These are phyloP conservation scores for Takifugu rubripes DNA, from an alignment of 2,797 vertebrate genomes.

Conservation along the genomic window DNA sequence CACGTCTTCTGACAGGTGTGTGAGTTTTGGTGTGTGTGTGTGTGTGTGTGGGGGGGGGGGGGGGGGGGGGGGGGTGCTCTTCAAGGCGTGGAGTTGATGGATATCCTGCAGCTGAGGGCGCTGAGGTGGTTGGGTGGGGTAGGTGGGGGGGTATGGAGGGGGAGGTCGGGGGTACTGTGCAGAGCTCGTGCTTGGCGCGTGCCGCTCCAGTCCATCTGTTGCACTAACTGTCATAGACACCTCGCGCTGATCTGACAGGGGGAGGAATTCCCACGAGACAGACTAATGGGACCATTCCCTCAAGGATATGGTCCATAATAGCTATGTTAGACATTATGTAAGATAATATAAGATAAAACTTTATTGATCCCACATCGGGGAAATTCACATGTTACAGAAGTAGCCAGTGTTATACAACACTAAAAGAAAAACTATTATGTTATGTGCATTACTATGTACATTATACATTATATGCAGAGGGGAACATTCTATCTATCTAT, in stretches of 20 bases:
- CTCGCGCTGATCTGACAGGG: slow-evolving; percentile 36
- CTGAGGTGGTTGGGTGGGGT: neutral
- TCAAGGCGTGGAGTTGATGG: too few species aligned
- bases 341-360: too few species aligned
- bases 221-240: slow-evolving; percentile 64
- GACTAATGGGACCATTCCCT: slow-evolving; percentile 46
- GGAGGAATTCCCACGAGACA: slow-evolving; percentile 46
- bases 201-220: slow-evolving; percentile 68
- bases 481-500: neutral
- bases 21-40: neutral
- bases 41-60: neutral
- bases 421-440: too few species aligned
- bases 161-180: neutral
- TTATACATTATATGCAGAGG: neutral
- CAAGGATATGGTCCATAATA: slow-evolving; percentile 34
- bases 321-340: neutral
- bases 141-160: neutral
- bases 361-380: too few species aligned
- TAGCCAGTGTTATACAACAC: too few species aligned
- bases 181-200: slow-evolving; percentile 76
- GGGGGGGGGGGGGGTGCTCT: neutral
- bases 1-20: too few species aligned
- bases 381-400: too few species aligned
- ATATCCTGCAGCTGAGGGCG: too few species aligned
- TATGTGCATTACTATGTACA: too few species aligned